A percentile compares a stretch with the other conserved stretches of the same genome.
phyloP scores from a whole-genome alignment of 2,888 invertebrate species.

The Aspidiotus destructor region DNA sequence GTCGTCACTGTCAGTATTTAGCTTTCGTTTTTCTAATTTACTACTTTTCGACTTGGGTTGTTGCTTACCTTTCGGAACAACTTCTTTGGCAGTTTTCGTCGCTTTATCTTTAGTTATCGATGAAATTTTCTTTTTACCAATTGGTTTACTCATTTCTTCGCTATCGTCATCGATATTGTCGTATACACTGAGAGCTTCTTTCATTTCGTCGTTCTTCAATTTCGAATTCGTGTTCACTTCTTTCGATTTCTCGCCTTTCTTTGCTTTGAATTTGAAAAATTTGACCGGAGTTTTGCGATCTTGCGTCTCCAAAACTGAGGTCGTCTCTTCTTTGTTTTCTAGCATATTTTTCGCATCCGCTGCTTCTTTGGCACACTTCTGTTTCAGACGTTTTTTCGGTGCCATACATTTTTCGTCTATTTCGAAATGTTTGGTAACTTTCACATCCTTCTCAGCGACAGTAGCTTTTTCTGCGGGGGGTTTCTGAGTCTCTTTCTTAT shows the following conservation, averaged over 20 bases:
- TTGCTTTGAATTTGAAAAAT: slow-evolving; percentile 19
- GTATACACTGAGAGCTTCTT: slow-evolving; percentile 24
- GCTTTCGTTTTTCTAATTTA: slow-evolving; percentile 34
- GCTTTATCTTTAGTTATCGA: slow-evolving; percentile 10
- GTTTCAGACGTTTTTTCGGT: slow-evolving; percentile 15
- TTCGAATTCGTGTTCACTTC: background rate
- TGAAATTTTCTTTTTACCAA: background rate
- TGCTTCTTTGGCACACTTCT: slow-evolving; percentile 5
- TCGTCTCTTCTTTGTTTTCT: slow-evolving; percentile 28
- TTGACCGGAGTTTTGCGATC: slow-evolving; percentile 9
- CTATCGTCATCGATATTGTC: slow-evolving; percentile 27
- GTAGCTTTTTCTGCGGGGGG: too few species aligned
- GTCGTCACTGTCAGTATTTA: slow-evolving; percentile 34
- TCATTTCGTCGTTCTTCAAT: slow-evolving; percentile 13
- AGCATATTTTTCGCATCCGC: slow-evolving; percentile 22
- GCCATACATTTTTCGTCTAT: slow-evolving; percentile 9
- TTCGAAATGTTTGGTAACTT: slow-evolving; percentile 1
- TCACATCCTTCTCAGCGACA: slow-evolving; percentile 8
- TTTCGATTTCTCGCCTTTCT: slow-evolving; percentile 17
- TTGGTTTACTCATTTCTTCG: slow-evolving; percentile 8
- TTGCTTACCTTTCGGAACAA: slow-evolving; percentile 13
- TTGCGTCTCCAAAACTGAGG: background rate
- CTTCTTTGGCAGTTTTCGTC: slow-evolving; percentile 17
- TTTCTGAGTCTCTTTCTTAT: slow-evolving; percentile 8
- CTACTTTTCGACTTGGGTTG: slow-evolving; percentile 15